Percentiles rank a stretch among this genome's conserved stretches.
phyloP scores from a whole-genome alignment of 1,140 invertebrate genomes.

The Drosophila aff. region DNA sequence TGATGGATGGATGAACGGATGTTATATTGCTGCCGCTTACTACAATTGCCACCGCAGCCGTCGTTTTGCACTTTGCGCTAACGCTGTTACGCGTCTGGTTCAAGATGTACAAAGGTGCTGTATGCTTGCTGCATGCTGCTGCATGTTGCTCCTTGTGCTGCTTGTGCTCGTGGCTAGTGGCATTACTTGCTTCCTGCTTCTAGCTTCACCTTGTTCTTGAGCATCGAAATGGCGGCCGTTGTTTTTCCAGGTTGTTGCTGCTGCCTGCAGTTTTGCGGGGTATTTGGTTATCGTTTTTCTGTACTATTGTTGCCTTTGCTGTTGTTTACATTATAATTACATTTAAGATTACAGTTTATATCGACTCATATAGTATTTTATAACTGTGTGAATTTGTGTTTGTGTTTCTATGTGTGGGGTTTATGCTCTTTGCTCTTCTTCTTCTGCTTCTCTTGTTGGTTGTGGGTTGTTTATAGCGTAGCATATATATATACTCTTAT shows the following conservation, averaged over 20 bases:
- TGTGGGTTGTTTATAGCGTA: conserved; percentile 52
- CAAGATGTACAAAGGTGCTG: conserved; percentile 31
- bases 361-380: conserved; percentile 48
- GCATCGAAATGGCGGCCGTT: background rate
- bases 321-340: conserved; percentile 71
- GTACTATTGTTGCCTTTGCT: conserved; percentile 70
- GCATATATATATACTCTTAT: conserved; percentile 68
- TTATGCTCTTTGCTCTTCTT: conserved; percentile 44
- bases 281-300: conserved; percentile 78
- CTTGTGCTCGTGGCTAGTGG: background rate
- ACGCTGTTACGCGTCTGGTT: conserved; percentile 58
- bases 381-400: conserved; percentile 40
- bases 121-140: conserved; percentile 1
- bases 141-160: conserved; percentile 10
- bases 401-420: conserved; percentile 20
- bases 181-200: background rate
- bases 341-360: conserved; percentile 67
- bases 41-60: background rate
- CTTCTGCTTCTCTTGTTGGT: conserved; percentile 32
- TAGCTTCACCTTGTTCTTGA: background rate
- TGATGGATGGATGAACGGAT: conserved; percentile 1
- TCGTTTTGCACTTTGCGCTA: conserved; percentile 34
- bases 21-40: conserved; percentile 7
- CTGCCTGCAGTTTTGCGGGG: conserved; percentile 50
- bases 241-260: conserved; percentile 6